A percentile compares a stretch with the other conserved stretches of the same genome.
phyloP scores from a whole-genome alignment of 2,113 vertebrate genomes.

The Poeciliopsis retropinna region DNA sequence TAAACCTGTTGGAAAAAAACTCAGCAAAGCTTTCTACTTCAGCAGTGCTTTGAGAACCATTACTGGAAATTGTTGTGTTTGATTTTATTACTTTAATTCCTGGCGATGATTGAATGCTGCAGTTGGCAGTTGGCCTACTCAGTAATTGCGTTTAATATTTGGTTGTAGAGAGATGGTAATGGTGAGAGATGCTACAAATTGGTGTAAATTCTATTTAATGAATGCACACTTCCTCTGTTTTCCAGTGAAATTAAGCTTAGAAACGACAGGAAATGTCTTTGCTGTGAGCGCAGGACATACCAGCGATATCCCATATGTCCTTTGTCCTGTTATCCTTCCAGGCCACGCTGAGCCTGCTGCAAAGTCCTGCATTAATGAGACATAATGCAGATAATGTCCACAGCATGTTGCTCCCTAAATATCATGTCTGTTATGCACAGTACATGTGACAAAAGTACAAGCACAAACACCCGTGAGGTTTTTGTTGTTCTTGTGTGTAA shows the following conservation, averaged over 20 bases:
- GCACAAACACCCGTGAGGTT: neutral
- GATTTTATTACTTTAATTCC: constrained; percentile 20
- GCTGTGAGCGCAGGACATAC: neutral
- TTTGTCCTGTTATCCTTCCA: constrained; percentile 32
- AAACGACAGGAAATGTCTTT: constrained; percentile 7
- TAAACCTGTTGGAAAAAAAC: constrained; percentile 18
- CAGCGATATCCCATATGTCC: constrained; percentile 14
- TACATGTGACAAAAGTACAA: neutral
- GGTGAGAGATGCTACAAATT: neutral
- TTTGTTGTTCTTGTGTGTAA: neutral
- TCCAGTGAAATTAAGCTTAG: neutral
- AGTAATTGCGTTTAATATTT: constrained; percentile 24
- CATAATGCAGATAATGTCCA: constrained; percentile 52
- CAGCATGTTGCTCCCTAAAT: neutral
- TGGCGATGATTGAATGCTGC: constrained; percentile 13
- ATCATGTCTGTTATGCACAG: neutral
- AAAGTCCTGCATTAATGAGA: constrained; percentile 60
- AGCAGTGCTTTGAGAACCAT: neutral
- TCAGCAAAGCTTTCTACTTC: constrained; percentile 11
- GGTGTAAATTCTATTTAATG: neutral
- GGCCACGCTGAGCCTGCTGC: constrained; percentile 27
- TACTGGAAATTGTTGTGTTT: constrained; percentile 1
- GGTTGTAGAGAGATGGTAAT: neutral
- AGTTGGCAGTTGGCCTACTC: constrained; percentile 16
- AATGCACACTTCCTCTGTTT: neutral